Conservation (phyloP, 2,113 vertebrate genomes). For the Lates calcarifer region DNA sequence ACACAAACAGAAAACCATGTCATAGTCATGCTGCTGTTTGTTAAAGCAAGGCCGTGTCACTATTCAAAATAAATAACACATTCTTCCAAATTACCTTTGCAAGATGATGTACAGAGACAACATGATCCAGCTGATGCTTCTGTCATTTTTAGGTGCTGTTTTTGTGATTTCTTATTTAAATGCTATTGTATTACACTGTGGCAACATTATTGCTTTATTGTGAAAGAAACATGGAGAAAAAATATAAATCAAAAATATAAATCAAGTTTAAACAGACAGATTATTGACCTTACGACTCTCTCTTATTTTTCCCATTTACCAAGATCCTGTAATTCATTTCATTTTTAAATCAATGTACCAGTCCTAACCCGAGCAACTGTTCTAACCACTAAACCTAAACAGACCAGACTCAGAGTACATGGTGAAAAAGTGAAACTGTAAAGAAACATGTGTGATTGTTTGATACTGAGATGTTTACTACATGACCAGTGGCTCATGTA, state of each 20-base stretch:
- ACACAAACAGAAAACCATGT: neutral
- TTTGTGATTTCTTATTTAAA: neutral
- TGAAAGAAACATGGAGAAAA: neutral
- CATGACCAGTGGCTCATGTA: neutral
- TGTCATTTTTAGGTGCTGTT: neutral
- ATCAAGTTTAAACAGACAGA: too few species aligned
- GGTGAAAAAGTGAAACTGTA: neutral
- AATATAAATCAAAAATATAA: too few species aligned
- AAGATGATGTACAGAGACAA: neutral
- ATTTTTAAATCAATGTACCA: too few species aligned
- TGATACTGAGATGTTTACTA: constrained; percentile 9
- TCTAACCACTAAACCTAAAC: neutral
- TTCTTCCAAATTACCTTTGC: neutral
- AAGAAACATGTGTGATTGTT: neutral
- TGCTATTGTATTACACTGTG: neutral
- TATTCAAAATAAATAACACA: neutral
- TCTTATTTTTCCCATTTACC: neutral
- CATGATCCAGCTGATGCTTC: too few species aligned
- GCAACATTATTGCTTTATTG: too few species aligned
- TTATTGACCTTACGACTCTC: neutral
- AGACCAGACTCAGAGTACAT: neutral
- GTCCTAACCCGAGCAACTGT: too few species aligned
- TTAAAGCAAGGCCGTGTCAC: neutral
- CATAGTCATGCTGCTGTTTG: neutral
- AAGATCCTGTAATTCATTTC: too few species aligned